Conservation (phyloP, 1,140 invertebrate species). For the Holcopasites calliopsidis region DNA sequence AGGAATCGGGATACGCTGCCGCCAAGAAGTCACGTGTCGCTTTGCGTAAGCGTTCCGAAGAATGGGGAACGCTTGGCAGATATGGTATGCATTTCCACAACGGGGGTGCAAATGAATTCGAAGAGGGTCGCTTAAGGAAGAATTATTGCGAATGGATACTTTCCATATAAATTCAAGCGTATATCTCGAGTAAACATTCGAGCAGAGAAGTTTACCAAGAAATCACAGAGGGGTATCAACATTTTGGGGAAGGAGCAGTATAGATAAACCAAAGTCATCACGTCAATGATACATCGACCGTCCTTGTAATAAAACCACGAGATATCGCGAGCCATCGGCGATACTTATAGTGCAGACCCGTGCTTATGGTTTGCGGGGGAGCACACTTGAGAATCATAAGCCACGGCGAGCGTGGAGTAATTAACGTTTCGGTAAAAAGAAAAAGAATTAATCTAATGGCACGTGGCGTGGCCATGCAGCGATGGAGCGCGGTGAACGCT, state of each 20-base stretch:
- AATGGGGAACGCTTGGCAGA: no score
- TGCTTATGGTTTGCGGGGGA: neutral
- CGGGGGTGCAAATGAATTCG: no score
- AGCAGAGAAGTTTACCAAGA: neutral
- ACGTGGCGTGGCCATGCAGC: neutral
- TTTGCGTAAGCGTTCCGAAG: neutral
- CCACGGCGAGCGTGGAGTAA: neutral
- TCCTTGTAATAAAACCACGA: neutral
- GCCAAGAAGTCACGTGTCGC: neutral
- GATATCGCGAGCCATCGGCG: neutral
- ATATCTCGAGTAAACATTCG: neutral
- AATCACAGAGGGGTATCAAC: neutral
- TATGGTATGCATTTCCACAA: no score
- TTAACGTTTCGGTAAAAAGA: slow-evolving; percentile 23
- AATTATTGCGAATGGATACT: neutral
- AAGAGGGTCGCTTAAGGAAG: no score
- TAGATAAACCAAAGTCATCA: neutral
- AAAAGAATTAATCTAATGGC: slow-evolving; percentile 42
- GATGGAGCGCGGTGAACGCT: neutral
- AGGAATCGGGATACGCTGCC: neutral
- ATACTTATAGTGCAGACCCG: no score
- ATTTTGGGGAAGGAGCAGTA: neutral
- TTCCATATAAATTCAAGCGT: neutral
- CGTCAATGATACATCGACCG: neutral
- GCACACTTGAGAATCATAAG: neutral